A percentile compares a stretch with the other conserved stretches of the same genome.
Conservation (phyloP, 2,888 invertebrate genomes). For the Limnephilus auricula region DNA sequence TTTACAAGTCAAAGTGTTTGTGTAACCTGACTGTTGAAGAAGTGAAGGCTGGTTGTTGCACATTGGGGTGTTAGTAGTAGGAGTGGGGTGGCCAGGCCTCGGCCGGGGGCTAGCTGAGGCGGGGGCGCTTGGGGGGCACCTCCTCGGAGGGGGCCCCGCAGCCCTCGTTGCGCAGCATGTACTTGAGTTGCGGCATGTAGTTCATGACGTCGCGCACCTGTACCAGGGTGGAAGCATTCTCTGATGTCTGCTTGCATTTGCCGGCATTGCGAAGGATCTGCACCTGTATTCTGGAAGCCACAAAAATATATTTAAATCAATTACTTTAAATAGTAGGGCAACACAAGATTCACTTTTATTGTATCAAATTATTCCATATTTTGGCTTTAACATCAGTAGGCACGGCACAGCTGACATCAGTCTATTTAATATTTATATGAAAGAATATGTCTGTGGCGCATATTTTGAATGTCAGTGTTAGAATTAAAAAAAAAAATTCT, state of each 20-base stretch:
- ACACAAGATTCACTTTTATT: background rate
- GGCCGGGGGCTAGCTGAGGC: constrained; percentile 71
- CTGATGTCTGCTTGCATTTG: constrained; percentile 82
- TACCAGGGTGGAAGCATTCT: constrained; percentile 87
- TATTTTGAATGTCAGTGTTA: too few species aligned
- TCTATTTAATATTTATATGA: too few species aligned
- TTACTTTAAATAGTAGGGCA: background rate
- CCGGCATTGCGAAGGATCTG: constrained; percentile 87
- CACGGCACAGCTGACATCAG: too few species aligned
- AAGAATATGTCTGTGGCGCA: too few species aligned
- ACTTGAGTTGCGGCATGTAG: constrained; percentile 92
- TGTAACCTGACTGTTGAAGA: background rate
- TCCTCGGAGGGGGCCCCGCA: constrained; percentile 67
- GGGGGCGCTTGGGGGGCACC: constrained; percentile 71
- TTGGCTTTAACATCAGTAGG: too few species aligned
- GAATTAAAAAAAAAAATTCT: too few species aligned
- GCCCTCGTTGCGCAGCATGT: constrained; percentile 80
- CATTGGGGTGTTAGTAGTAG: constrained; percentile 19
- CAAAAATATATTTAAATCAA: background rate
- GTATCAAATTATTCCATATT: background rate
- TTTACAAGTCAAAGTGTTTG: background rate
- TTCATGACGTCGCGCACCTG: constrained; percentile 90
- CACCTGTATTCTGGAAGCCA: constrained; percentile 81
- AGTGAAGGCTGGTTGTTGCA: background rate
- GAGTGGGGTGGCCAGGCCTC: constrained; percentile 57